Base-by-base conservation (phyloP, 1,140 invertebrate species). In the Nixonia krombeini region DNA sequence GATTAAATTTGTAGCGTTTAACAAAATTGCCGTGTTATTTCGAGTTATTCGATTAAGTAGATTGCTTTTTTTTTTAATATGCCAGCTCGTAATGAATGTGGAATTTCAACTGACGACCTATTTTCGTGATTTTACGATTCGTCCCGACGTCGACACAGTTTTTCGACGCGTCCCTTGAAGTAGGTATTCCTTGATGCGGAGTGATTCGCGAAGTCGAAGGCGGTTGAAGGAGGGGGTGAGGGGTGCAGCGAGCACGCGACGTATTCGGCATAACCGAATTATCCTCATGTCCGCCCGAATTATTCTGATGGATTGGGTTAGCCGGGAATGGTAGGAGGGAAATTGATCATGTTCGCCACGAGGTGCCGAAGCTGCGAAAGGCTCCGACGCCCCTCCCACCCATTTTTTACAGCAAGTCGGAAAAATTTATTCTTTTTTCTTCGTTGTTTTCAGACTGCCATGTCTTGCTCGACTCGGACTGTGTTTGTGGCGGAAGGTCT, bases 261-360 rank as follows among this genome's bases (percentile, higher is more conserved):
- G 47, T 62, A 64, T 64, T 63, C 62, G 67, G 59, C 62, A 45
- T 73, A 70, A 74, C 49, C 64, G 66, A 74, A 74, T 74, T 74
- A 74, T 65, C 62, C 55, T 47, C 41, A 38, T 69, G 67, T 66
- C 67, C 35, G 52, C 29, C 38, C 46, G 45, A 62, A 58, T 76
- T 71, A 74, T 63, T 52, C 49, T 72, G 69, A 74, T 57, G 49
- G 70, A 76, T 76, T 72, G 62, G 59, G 51, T 76, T 72, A 70
- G 57, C 50, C 52, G 44, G 63, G 41, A 13, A 37, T 44, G 35
- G 28, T 45, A 33, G 26, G 35, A 8, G 40, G 28, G 47, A 58
- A 56, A 21, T 38, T 17, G 12, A 37, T 55, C 38, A 41, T 31
- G 26, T 62, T 26, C 45, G 51, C n/a, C 51, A 25, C n/a, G 8